Base-by-base conservation (phyloP, 2,797 vertebrate genomes). In the Poeciliopsis paucimaculata region DNA sequence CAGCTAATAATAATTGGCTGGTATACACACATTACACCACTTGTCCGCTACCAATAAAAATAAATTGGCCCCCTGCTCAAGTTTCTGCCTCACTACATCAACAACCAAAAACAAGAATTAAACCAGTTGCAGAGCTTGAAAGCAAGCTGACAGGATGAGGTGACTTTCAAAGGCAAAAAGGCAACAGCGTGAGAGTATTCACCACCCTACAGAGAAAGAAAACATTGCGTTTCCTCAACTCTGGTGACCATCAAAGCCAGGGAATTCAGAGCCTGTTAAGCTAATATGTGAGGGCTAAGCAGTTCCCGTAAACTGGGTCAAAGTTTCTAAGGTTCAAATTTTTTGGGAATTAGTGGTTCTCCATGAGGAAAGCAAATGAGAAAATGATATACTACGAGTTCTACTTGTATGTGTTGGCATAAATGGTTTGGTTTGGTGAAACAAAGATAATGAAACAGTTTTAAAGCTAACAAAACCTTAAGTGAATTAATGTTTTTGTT, bases 201-300 rank as follows among this genome's bases (percentile, higher is more conserved):
- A 85, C 91, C 82, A 76, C 90, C 93, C 91, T 80, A 88, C 85
- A 72, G 93, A 87, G 89, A 94, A 87, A 77, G 90, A 95, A 95
- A 95, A 95, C 92, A 96, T 91, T 72, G 34, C 13, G 57, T 86
- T 94, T 95, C 93, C 93, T 94, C 86, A 86, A 87, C 91, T 91
- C 84, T 57, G 62, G 82, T 89, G 85, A 92, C 92, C 92, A 95
- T 95, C 93, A 95, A 94, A 95, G 93, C 74, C 3, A 2, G 86
- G 91, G 91, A 94, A 94, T 94, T 91, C 86, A 84, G 88, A 81
- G 84, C 73, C 79, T 80, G 89, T 87, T 87, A 88, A 87, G 80
- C 88, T 89, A 89, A 90, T 86, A 93, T 85, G 87, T 81, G 85
- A 90, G 87, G 86, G 91, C 85, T 75, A 78, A 91, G 85, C 86